Base-by-base conservation (phyloP, 2,113 vertebrate species). In the Guaruba guarouba region DNA sequence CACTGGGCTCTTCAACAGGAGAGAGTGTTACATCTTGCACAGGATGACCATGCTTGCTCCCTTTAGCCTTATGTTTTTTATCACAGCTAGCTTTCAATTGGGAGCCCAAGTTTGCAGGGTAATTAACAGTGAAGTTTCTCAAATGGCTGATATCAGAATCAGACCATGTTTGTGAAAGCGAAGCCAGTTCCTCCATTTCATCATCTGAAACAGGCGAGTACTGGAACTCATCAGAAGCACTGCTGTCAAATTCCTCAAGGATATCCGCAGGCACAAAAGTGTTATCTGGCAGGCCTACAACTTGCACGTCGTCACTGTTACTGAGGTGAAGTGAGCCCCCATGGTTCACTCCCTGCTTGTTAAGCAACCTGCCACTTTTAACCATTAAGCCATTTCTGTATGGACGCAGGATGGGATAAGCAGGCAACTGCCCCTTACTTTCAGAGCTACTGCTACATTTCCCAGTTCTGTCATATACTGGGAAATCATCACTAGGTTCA, bases 321-420 rank as follows among this genome's bases (percentile, higher is more conserved):
- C 97, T 94, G 96, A 98, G 96, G 57, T 86, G 97, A 75, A 96
- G 86, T 22, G 97, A 97, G 43, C 95, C 93, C 85, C 98, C 86
- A 39, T 29, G 74, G 62, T 48, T 88, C 76, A 93, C 95, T 29
- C 97, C 68, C 54, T 97, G 97, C 92, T 97, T 98, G 87, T 84
- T 97, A 43, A 96, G 92, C 97, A 98, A 96, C 93, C 97, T 98
- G 78, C 98, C 98, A n/a, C 98, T 99, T 95, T 99, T 99, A 91
- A 99, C 98, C 82, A 99, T 97, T 88, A 99, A 98, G n/a, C 98
- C 98, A 77, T 99, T 98, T 97, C 98, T 98, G 94, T 99, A 99
- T 0, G 98, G 98, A 69, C 95, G 95, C 59, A 99, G 96, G 94
- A 97, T 19, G 43, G 96, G 73, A 71, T 96, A 97, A 54, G 88